Evolutionary conservation across 2,797 vertebrate species (phyloP).

Genomic region (Tarsius wallacei): DNA sequence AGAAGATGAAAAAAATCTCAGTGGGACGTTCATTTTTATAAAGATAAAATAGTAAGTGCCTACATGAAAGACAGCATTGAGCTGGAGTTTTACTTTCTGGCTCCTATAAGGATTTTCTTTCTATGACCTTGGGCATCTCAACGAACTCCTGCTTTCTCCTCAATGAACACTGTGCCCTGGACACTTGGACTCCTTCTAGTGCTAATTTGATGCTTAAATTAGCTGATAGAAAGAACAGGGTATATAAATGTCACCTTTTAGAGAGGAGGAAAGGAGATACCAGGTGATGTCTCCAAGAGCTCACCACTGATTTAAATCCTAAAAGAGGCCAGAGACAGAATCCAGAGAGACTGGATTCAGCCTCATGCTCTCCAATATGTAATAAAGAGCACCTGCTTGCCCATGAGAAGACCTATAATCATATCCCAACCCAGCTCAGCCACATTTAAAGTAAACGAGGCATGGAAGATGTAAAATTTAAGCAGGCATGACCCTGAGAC

Average conservation of each 20-base stretch:
- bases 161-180: background rate
- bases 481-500: background rate
- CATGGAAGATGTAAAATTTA: background rate
- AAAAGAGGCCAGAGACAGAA: background rate
- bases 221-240: background rate
- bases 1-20: background rate
- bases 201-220: background rate
- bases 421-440: background rate
- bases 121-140: constrained; percentile 48
- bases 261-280: background rate
- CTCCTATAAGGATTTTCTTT: background rate
- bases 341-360: too few species aligned
- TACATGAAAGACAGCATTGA: background rate
- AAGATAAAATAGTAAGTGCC: background rate
- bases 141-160: background rate
- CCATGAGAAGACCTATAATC: background rate
- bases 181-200: background rate
- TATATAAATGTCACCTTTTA: background rate
- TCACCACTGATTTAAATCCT: background rate
- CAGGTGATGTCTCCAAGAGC: background rate
- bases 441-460: background rate
- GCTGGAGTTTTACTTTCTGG: background rate
- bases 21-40: background rate
- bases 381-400: background rate
- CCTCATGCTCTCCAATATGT: accelerated